These are phyloP conservation scores for Laticauda laticaudata DNA, from an alignment of 2,113 vertebrate species.

Conservation along the genomic window DNA sequence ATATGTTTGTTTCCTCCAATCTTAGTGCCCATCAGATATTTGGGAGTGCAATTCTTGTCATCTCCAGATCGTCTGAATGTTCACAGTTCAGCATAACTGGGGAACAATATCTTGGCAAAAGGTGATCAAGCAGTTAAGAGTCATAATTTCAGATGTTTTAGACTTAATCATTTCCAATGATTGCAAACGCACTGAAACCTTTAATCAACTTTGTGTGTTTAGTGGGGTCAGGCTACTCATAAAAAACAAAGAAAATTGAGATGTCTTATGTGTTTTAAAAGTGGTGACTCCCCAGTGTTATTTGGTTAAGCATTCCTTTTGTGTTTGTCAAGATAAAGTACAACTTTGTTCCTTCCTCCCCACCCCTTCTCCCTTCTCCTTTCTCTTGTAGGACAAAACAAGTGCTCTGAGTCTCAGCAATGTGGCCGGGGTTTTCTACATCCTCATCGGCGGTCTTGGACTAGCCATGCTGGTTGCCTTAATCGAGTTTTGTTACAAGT, in stretches of 20 bases:
- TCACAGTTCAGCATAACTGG: slow-evolving; percentile 15
- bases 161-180: slow-evolving; percentile 55
- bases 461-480: slow-evolving; percentile 99
- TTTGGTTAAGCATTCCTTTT: slow-evolving; percentile 45
- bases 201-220: slow-evolving; percentile 45
- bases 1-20: not conserved
- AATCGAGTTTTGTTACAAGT: slow-evolving; percentile 99
- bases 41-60: not conserved
- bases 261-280: slow-evolving; percentile 49
- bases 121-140: slow-evolving; percentile 21
- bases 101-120: not conserved
- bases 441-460: slow-evolving; percentile 97
- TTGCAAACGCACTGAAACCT: slow-evolving; percentile 41
- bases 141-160: slow-evolving; percentile 39
- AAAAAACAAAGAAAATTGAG: slow-evolving; percentile 47
- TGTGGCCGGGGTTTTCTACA: slow-evolving; percentile 99
- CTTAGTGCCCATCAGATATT: not conserved
- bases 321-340: slow-evolving; percentile 51
- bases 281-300: slow-evolving; percentile 55
- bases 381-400: slow-evolving; percentile 89
- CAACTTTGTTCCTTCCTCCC: slow-evolving; percentile 57
- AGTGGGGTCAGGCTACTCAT: slow-evolving; percentile 26
- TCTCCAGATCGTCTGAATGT: not conserved
- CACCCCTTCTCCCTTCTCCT: slow-evolving; percentile 53
- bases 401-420: slow-evolving; percentile 98